These are phyloP conservation scores for Stichopus horrens DNA, from an alignment of 53 echinoderm and acorn worm genomes.

Conservation along the genomic window DNA sequence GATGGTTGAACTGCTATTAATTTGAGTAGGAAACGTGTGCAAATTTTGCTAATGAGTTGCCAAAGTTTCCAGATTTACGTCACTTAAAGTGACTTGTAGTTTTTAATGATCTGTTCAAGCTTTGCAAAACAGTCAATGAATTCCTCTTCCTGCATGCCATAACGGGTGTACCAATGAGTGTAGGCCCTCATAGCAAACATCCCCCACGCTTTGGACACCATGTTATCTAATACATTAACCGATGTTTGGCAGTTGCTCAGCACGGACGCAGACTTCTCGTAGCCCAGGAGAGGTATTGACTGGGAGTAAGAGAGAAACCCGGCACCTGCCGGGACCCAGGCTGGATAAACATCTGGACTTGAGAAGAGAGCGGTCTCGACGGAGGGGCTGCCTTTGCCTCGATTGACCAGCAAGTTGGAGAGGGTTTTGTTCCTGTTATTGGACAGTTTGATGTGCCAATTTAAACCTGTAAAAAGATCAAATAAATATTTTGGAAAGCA, in stretches of 20 bases:
- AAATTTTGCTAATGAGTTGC: no score
- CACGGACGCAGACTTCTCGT: conserved; percentile 72
- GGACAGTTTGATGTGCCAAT: conserved; percentile 80
- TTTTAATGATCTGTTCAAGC: conserved; percentile 80
- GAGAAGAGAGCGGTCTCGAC: conserved; percentile 60
- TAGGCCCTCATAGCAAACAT: conserved; percentile 99
- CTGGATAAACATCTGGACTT: conserved; percentile 64
- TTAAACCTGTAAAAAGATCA: conserved; percentile 67
- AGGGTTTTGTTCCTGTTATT: conserved; percentile 67
- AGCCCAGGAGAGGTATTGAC: conserved; percentile 57
- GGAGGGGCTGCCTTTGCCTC: conserved; percentile 67
- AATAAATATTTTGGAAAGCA: not conserved
- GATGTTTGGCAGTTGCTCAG: conserved; percentile 88
- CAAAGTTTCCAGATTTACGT: no score
- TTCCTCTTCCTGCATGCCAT: conserved; percentile 93
- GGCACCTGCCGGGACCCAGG: conserved; percentile 70
- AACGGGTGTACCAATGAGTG: conserved; percentile 94
- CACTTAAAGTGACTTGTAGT: conserved; percentile 55
- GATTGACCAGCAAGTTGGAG: conserved; percentile 65
- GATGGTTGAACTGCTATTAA: no score
- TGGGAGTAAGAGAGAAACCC: conserved; percentile 62
- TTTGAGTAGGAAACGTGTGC: no score
- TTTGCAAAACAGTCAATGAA: conserved; percentile 97
- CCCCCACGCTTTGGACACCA: conserved; percentile 85
- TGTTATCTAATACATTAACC: conserved; percentile 55